Conservation (phyloP, 2,888 invertebrate genomes). For the Margaritifera margaritifera region DNA sequence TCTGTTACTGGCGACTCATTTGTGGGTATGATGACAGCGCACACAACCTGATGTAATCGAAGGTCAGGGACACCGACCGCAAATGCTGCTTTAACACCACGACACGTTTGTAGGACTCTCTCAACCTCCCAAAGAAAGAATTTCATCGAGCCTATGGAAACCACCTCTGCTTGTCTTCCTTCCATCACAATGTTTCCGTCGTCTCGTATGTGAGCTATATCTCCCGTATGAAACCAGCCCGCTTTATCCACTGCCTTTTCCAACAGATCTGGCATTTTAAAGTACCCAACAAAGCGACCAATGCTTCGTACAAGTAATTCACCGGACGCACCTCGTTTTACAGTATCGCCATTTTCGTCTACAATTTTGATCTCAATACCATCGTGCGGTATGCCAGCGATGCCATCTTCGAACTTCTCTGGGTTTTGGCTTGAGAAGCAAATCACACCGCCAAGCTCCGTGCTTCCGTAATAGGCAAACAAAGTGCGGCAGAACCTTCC, state of each 20-base stretch:
- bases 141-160: constrained; percentile 20
- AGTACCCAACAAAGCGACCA: constrained; percentile 24
- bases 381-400: constrained; percentile 20
- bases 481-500: constrained; percentile 10
- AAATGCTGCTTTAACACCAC: constrained; percentile 15
- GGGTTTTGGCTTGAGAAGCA: constrained; percentile 2
- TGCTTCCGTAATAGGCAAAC: constrained; percentile 18
- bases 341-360: constrained; percentile 15
- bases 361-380: constrained; percentile 30
- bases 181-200: constrained; percentile 29
- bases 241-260: constrained; percentile 10
- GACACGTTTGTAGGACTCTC: constrained; percentile 14
- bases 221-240: constrained; percentile 30
- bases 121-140: constrained; percentile 31
- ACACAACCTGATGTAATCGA: constrained; percentile 25
- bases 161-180: constrained; percentile 25
- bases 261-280: constrained; percentile 8
- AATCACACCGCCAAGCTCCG: constrained; percentile 18
- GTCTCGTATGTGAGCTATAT: constrained; percentile 20
- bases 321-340: constrained; percentile 15
- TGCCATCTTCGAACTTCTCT: constrained; percentile 27
- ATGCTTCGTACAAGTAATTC: constrained; percentile 23
- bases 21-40: constrained; percentile 30
- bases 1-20: constrained; percentile 5
- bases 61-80: constrained; percentile 35